Conservation (phyloP, 2,797 vertebrate species). For the Cyprinella venusta region DNA sequence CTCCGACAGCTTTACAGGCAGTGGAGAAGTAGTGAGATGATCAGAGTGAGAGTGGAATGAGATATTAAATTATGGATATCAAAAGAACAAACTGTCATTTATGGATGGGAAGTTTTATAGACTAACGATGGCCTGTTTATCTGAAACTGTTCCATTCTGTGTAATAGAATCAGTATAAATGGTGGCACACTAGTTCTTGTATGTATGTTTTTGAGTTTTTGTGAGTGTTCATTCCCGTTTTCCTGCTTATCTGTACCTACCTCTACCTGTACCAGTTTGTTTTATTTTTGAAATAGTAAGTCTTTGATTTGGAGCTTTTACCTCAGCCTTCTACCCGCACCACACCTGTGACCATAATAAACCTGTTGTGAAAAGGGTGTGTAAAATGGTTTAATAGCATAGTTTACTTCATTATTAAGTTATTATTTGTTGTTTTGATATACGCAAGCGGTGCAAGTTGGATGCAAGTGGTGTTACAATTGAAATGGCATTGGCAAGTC, state of each 20-base stretch:
- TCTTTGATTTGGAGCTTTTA: too few species aligned
- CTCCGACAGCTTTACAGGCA: constrained; percentile 57
- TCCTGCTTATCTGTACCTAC: too few species aligned
- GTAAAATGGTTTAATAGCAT: not conserved
- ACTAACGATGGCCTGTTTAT: too few species aligned
- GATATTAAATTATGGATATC: constrained; percentile 81
- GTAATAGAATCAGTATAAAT: constrained; percentile 50
- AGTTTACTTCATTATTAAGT: not conserved
- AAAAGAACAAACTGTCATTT: constrained; percentile 78
- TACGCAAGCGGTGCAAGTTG: too few species aligned
- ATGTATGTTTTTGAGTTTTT: too few species aligned
- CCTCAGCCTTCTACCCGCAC: too few species aligned
- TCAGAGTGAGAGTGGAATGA: constrained; percentile 64
- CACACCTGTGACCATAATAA: not conserved
- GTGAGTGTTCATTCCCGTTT: too few species aligned
- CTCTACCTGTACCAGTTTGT: too few species aligned
- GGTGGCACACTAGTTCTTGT: not conserved
- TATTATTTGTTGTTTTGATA: too few species aligned
- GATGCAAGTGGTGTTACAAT: too few species aligned
- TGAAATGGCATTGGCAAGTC: too few species aligned
- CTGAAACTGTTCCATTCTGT: constrained; percentile 61
- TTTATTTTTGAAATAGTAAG: too few species aligned
- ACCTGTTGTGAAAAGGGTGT: not conserved
- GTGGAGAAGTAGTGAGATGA: constrained; percentile 45
- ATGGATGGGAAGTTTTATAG: constrained; percentile 67